Evolutionary conservation across 2,113 vertebrate species (phyloP).

Genomic region (Macrotus californicus): DNA sequence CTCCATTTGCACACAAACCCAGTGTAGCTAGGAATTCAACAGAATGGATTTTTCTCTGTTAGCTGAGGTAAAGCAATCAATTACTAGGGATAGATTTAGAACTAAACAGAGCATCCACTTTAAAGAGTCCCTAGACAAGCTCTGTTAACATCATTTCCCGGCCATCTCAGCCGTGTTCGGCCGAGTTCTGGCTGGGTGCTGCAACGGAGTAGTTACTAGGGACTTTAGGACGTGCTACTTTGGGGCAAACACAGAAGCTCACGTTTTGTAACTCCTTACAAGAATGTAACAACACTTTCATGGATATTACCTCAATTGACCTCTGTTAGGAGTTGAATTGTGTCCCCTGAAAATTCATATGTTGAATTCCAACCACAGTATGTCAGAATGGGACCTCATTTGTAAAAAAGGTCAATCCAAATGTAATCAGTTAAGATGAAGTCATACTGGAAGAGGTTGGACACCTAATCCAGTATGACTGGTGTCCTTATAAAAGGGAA

Average conservation of each 20-base stretch:
- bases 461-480: background rate
- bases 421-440: background rate
- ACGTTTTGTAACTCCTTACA: background rate
- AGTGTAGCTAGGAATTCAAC: background rate
- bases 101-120: background rate
- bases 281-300: background rate
- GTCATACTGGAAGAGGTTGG: background rate
- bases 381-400: background rate
- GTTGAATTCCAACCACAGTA: background rate
- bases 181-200: background rate
- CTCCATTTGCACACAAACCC: background rate
- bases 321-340: background rate
- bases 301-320: background rate
- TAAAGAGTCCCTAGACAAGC: background rate
- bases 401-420: background rate
- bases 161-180: background rate
- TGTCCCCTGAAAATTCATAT: background rate
- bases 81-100: background rate
- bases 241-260: background rate
- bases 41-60: background rate
- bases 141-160: background rate
- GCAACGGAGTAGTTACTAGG: background rate
- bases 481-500: background rate
- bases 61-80: background rate
- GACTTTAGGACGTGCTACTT: background rate